A percentile compares a stretch with the other conserved stretches of the same genome.
Evolutionary conservation across 1,140 invertebrate genomes (phyloP).

Genomic region (Lordiphosa mommai): DNA sequence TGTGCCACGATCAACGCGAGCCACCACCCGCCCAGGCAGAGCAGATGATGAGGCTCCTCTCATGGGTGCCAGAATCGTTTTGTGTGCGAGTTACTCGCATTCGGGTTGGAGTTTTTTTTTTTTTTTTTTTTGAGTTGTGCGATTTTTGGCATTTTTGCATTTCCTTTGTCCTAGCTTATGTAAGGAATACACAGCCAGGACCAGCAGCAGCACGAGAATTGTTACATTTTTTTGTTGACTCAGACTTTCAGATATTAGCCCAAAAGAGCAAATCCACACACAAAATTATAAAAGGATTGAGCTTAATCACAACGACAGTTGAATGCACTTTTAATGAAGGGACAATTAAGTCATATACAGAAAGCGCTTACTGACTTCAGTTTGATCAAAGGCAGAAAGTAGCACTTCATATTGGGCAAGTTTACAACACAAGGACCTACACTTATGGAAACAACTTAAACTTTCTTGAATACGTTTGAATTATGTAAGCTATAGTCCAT

Average conservation of each 20-base stretch:
- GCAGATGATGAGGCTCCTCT: constrained; percentile 46
- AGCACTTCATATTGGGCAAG: too few relatives aligned
- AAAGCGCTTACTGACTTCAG: too few relatives aligned
- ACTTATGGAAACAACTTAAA: too few relatives aligned
- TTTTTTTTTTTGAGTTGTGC: constrained; percentile 67
- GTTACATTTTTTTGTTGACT: constrained; percentile 57
- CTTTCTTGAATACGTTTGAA: too few relatives aligned
- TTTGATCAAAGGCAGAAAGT: too few relatives aligned
- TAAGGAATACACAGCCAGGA: constrained; percentile 40
- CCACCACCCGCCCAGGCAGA: constrained; percentile 64
- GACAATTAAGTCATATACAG: too few relatives aligned
- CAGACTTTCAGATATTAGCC: constrained; percentile 45
- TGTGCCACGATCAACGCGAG: constrained; percentile 67
- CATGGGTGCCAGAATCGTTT: constrained; percentile 77
- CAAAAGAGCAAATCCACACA: constrained; percentile 27
- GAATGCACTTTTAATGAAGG: background rate
- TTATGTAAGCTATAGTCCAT: too few relatives aligned
- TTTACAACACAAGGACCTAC: too few relatives aligned
- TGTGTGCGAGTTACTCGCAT: constrained; percentile 55
- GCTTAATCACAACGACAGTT: background rate
- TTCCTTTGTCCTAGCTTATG: constrained; percentile 73
- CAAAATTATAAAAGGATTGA: constrained; percentile 5
- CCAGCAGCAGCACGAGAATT: constrained; percentile 52
- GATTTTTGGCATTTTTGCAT: constrained; percentile 77
- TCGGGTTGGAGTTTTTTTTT: constrained; percentile 37